phyloP scores from a whole-genome alignment of 2,113 vertebrate species.

The Marcusenius ussheri region DNA sequence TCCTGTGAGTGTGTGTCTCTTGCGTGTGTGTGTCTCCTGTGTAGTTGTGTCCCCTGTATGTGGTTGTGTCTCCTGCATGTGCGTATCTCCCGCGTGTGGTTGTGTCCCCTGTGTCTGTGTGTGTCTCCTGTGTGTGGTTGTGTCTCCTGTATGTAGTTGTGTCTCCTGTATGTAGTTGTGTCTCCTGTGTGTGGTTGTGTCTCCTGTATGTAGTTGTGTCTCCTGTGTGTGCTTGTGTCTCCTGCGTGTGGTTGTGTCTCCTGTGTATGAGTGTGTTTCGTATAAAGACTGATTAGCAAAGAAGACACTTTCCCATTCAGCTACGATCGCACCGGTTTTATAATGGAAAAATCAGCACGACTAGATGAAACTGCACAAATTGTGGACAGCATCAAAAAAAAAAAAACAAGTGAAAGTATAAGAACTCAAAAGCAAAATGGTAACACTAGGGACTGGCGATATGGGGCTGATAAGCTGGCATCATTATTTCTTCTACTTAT shows the following conservation, averaged over 20 bases:
- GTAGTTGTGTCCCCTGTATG: too few relatives aligned
- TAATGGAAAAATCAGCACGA: background rate
- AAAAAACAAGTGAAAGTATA: constrained; percentile 42
- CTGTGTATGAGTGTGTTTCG: background rate
- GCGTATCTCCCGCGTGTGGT: background rate
- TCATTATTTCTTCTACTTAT: constrained; percentile 65
- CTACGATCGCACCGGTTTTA: background rate
- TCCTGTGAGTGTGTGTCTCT: too few relatives aligned
- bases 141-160: too few relatives aligned
- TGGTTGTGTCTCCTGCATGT: too few relatives aligned
- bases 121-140: too few relatives aligned
- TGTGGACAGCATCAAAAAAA: constrained; percentile 7
- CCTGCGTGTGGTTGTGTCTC: background rate
- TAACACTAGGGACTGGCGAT: constrained; percentile 58
- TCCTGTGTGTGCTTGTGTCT: background rate
- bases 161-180: too few relatives aligned
- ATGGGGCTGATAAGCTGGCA: constrained; percentile 63
- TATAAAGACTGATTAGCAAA: background rate
- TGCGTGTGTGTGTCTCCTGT: too few relatives aligned
- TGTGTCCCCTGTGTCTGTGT: too few relatives aligned
- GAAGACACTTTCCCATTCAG: background rate
- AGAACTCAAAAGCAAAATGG: constrained; percentile 56
- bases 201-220: too few relatives aligned
- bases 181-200: too few relatives aligned
- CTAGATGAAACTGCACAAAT: background rate